Percentiles rank a stretch among this genome's conserved stretches.
These are phyloP conservation scores for Sphinx pinastri DNA, from an alignment of 2,888 invertebrate species.

Conservation along the genomic window DNA sequence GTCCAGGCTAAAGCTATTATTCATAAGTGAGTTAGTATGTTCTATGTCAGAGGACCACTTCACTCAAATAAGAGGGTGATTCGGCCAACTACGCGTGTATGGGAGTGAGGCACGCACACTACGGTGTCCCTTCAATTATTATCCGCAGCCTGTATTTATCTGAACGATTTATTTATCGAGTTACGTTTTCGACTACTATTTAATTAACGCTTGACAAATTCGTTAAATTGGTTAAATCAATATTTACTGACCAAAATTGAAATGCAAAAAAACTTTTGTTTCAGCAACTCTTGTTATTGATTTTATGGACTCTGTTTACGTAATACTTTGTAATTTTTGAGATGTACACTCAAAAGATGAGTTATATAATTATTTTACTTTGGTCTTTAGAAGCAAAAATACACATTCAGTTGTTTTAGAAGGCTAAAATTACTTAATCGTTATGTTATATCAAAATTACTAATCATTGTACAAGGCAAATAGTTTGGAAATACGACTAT, in stretches of 20 bases:
- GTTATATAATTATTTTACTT: no score
- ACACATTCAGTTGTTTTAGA: no score
- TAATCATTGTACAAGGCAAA: no score
- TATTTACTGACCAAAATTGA: constrained; percentile 44
- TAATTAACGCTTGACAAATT: constrained; percentile 60
- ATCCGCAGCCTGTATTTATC: constrained; percentile 51
- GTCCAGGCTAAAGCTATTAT: constrained; percentile 16
- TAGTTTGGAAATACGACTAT: no score
- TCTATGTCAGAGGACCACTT: neutral
- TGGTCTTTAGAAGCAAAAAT: no score
- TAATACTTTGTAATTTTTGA: neutral
- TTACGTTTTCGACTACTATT: constrained; percentile 54
- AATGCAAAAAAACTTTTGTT: constrained; percentile 30
- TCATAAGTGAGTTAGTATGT: constrained; percentile 12
- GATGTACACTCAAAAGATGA: no score
- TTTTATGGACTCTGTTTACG: neutral
- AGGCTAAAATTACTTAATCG: no score
- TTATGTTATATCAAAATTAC: no score
- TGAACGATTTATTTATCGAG: constrained; percentile 56
- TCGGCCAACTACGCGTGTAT: constrained; percentile 8
- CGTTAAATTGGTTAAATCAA: constrained; percentile 47
- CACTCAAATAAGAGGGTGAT: constrained; percentile 3
- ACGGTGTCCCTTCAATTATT: constrained; percentile 42
- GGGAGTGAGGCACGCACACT: constrained; percentile 25
- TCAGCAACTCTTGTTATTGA: neutral